A percentile compares a stretch with the other conserved stretches of the same genome.
Evolutionary conservation across 2,888 invertebrate genomes (phyloP).

Genomic region (Camptogramma bilineatum): DNA sequence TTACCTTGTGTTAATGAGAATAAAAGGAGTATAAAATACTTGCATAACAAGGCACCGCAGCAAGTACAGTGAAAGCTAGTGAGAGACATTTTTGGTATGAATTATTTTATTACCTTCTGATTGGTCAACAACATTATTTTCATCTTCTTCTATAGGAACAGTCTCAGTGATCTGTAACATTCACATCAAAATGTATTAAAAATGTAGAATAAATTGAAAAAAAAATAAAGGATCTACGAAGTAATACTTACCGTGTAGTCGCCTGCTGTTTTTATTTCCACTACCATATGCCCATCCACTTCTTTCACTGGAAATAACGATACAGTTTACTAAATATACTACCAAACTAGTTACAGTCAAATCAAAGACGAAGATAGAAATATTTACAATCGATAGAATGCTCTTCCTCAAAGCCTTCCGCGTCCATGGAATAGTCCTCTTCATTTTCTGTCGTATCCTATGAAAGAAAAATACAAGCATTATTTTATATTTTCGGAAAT

Average conservation of each 20-base stretch:
- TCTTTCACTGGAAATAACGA: slow-evolving; percentile 65
- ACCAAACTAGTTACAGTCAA: background rate
- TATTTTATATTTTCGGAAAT: too few species aligned
- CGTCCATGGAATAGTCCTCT: slow-evolving; percentile 72
- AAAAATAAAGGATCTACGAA: slow-evolving; percentile 7
- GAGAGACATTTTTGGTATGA: background rate
- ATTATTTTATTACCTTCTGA: slow-evolving; percentile 30
- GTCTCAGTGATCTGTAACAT: slow-evolving; percentile 33
- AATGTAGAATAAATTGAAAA: background rate
- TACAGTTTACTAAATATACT: background rate
- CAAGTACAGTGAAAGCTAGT: background rate
- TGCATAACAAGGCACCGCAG: too few species aligned
- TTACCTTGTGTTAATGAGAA: slow-evolving; percentile 1
- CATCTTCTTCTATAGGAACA: slow-evolving; percentile 29
- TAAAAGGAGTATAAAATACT: background rate
- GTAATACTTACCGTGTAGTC: slow-evolving; percentile 67
- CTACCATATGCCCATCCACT: slow-evolving; percentile 73
- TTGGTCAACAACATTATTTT: slow-evolving; percentile 27
- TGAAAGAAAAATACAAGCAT: background rate
- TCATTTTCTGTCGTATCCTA: slow-evolving; percentile 58
- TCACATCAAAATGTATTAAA: background rate
- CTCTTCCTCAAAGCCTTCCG: slow-evolving; percentile 72
- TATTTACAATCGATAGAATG: slow-evolving; percentile 72
- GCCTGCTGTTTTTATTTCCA: slow-evolving; percentile 75
- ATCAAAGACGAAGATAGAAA: background rate